These are phyloP conservation scores for Seira sanloemensis DNA, from an alignment of 2,888 invertebrate species.

Conservation along the genomic window DNA sequence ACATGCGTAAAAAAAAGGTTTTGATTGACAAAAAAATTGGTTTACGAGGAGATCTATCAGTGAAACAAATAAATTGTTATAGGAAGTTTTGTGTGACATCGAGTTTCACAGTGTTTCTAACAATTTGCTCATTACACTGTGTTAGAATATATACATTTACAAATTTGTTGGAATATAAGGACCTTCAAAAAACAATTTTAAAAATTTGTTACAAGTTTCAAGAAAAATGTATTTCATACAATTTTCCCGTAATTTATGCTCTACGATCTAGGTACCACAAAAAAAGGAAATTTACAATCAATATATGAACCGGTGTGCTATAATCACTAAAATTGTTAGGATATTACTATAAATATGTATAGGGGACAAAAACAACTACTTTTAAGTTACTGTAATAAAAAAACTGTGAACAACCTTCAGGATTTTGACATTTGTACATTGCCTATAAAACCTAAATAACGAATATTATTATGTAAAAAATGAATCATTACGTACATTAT, in stretches of 20 bases:
- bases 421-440: constrained; percentile 32
- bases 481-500: neutral
- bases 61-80: neutral
- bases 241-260: neutral
- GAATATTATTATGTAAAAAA: neutral
- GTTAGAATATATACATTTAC: constrained; percentile 35
- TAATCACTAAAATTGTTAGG: neutral
- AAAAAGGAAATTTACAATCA: constrained; percentile 7
- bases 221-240: neutral
- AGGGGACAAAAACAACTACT: too few species aligned
- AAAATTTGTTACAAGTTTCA: neutral
- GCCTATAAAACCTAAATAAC: neutral
- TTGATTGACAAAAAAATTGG: too few species aligned
- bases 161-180: constrained; percentile 13
- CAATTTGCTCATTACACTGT: constrained; percentile 70
- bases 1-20: too few species aligned
- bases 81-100: constrained; percentile 46
- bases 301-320: constrained; percentile 16
- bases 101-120: constrained; percentile 65
- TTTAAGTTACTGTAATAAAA: too few species aligned
- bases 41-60: neutral
- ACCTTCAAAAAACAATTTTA: neutral
- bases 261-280: constrained; percentile 1
- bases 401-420: constrained; percentile 31
- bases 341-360: neutral